phyloP scores from a whole-genome alignment of 2,797 vertebrate species.

The Platyrinchus mystaceus region DNA sequence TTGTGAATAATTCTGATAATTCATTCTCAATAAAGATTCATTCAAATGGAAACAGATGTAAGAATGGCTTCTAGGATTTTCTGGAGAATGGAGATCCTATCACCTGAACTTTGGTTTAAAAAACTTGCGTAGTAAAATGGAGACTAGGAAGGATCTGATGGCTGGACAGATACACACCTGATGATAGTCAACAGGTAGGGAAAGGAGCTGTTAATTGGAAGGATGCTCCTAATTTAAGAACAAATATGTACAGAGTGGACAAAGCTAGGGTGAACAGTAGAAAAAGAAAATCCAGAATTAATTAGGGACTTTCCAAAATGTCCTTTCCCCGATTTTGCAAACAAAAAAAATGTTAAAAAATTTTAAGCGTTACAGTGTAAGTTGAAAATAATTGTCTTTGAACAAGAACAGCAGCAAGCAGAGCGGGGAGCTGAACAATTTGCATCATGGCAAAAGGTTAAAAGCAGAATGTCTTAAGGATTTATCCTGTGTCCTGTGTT shows the following conservation, averaged over 20 bases:
- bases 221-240: not conserved
- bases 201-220: not conserved
- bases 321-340: not conserved
- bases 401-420: not conserved
- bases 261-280: not conserved
- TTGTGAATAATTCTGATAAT: not conserved
- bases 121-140: not conserved
- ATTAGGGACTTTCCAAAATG: not conserved
- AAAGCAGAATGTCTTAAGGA: not conserved
- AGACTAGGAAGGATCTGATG: not conserved
- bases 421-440: not conserved
- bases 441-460: not conserved
- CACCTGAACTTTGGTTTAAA: not conserved
- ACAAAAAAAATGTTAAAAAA: not conserved
- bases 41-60: not conserved
- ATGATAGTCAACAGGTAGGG: not conserved
- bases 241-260: not conserved
- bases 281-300: not conserved
- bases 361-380: not conserved
- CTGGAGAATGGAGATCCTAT: not conserved
- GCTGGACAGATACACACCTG: not conserved
- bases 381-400: not conserved
- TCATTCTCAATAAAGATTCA: not conserved
- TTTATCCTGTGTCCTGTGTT: not conserved
- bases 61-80: not conserved